A percentile compares a stretch with the other conserved stretches of the same genome.
Conservation (phyloP, 2,113 vertebrate genomes). For the Engraulis encrasicolus region DNA sequence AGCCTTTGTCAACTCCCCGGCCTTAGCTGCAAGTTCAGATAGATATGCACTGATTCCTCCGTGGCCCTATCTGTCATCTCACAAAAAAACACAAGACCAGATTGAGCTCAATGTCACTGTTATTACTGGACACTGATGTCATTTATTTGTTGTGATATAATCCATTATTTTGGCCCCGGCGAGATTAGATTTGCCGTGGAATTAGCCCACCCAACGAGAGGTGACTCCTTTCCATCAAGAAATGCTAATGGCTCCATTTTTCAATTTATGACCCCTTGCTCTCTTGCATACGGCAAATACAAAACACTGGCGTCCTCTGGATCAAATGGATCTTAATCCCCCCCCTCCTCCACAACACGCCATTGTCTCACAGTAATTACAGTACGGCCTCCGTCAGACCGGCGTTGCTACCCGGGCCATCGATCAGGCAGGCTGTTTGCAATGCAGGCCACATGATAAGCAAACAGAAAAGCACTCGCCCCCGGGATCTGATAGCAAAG, state of each 20-base stretch:
- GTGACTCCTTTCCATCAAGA: constrained; percentile 44
- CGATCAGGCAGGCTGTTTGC: constrained; percentile 42
- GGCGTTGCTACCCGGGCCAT: constrained; percentile 32
- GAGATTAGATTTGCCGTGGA: constrained; percentile 50
- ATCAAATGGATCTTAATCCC: constrained; percentile 32
- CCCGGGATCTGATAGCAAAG: constrained; percentile 14
- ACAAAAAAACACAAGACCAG: constrained; percentile 20
- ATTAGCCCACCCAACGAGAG: constrained; percentile 36
- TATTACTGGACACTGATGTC: constrained; percentile 33
- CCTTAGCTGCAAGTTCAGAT: not conserved
- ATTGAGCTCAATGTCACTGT: constrained; percentile 17
- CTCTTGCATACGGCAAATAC: constrained; percentile 21
- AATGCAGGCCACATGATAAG: constrained; percentile 30
- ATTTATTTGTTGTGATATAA: constrained; percentile 53
- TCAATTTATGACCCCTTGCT: constrained; percentile 51
- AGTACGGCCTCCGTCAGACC: not conserved
- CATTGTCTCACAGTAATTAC: constrained; percentile 44
- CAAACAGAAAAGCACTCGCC: constrained; percentile 25
- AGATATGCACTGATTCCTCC: constrained; percentile 26
- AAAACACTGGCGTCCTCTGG: constrained; percentile 33
- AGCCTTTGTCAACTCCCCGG: constrained; percentile 41
- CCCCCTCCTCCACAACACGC: constrained; percentile 27
- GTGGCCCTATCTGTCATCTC: constrained; percentile 5
- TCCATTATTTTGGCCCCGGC: constrained; percentile 43
- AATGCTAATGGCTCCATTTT: constrained; percentile 50